Evolutionary conservation across 1,140 invertebrate genomes (phyloP).

Genomic region (Plectrocnemia conspersa): DNA sequence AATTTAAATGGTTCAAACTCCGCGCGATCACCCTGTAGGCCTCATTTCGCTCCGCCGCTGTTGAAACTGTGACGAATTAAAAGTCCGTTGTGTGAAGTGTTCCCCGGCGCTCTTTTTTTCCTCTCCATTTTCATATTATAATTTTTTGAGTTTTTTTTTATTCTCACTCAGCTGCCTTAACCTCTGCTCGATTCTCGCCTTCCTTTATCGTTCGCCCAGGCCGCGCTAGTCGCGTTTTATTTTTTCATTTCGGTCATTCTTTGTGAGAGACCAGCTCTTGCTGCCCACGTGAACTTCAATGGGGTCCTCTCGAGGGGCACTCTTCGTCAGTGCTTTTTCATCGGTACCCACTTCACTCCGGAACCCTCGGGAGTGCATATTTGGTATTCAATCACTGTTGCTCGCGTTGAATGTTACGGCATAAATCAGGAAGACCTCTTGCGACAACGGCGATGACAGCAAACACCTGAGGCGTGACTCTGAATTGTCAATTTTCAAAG

Average conservation of each 20-base stretch:
- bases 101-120: constrained; percentile 22
- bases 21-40: constrained; percentile 19
- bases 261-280: constrained; percentile 19
- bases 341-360: constrained; percentile 12
- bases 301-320: constrained; percentile 1
- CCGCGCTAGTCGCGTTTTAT: constrained; percentile 15
- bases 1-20: constrained; percentile 14
- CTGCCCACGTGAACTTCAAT: background rate
- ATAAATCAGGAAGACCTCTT: constrained; percentile 25
- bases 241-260: constrained; percentile 19
- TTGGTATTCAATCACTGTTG: constrained; percentile 21
- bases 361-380: background rate
- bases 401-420: constrained; percentile 15
- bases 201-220: constrained; percentile 8
- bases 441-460: constrained; percentile 21
- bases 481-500: constrained; percentile 27
- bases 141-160: constrained; percentile 30
- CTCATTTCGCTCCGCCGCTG: constrained; percentile 29
- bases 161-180: constrained; percentile 8
- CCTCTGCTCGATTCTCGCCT: background rate
- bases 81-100: constrained; percentile 33
- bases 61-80: constrained; percentile 34
- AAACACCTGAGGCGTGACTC: constrained; percentile 23
- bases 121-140: constrained; percentile 34
- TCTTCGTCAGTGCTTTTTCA: background rate